Base-by-base conservation (phyloP, 2,797 vertebrate genomes). In the Oophaga sylvatica region DNA sequence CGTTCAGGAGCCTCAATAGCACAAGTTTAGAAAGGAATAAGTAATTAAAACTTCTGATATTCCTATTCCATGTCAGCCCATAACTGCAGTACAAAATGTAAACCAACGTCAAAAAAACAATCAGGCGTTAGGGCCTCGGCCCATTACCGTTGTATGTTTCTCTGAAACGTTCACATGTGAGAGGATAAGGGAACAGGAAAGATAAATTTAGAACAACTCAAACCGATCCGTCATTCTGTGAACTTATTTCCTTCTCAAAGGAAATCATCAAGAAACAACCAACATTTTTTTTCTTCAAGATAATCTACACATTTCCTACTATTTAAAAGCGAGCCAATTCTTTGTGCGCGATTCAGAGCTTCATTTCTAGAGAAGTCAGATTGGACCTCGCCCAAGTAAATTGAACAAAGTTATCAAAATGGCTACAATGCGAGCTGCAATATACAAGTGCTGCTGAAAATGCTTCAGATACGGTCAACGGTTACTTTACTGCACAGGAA, bases 171-270 rank as follows among this genome's bases (percentile, higher is more conserved):
- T 77, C 41, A 56, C 59, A 86, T 62, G 16, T 77, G 63, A 82
- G 79, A n/a, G 31, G 84, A 83, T 70, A 22, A 90, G 79, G 90
- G 77, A 67, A 92, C 90, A 92, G 93, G 93, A 94, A 93, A 91
- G 91, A 90, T 83, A 90, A 88, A 91, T 91, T 92, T 92, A 94
- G 92, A 91, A 84, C 0, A n/a, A 13, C 63, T 5, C 2, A 88
- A 31, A 0, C 2, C 48, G 80, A 88, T 91, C 92, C 91, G 93
- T 93, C 90, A 87, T 22, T 88, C 57, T 86, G 89, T 80, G 81
- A 89, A 90, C 87, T 87, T 89, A 7, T 60, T 81, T 90, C 88
- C 88, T 89, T 86, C 83, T 88, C 82, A 19, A 89, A 82, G 87
- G 87, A 89, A 89, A 89, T 81, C 48, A 86, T 81, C 80, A 83